Evolutionary conservation across 1,140 invertebrate species (phyloP), one percentile per base, ranked within the genome.

Genomic region (Pseudoatta argentina): DNA sequence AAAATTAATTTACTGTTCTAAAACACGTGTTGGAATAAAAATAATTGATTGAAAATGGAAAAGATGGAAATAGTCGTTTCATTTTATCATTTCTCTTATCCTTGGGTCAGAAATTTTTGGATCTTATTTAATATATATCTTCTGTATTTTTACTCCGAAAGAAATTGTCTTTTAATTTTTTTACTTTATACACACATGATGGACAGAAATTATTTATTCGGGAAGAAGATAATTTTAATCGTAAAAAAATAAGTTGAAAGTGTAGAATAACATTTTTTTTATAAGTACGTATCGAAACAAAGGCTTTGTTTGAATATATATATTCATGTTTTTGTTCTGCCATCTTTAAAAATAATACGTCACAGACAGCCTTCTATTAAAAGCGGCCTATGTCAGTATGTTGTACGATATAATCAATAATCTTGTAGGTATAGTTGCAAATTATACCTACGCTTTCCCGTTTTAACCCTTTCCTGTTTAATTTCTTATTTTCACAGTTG

Each of bases 331-430:
- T 61, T 44, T 48, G 24, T 48, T 75, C 27, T 48, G n/a, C 27
- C 14, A 12, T 21, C 16, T 61, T 61, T 73, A 75, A 73, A 75
- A 83, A 75, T 83, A 63, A 44, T 75, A 83, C 79, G 18, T 83
- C 55, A 73, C 16, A 30, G 55, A 24, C 39, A n/a, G 44, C 69
- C 39, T 83, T 83, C 79, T 55, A 75, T 82, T 57, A 82, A 73
- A 73, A 72, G 79, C 24, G 34, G 44, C 39, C n/a, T 16, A 7
- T 66, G 21, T 85, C 34, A 76, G 16, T 55, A 57, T 10, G 18
- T 51, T 34, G 34, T 0, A 76, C 30, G 21, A 59, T 76, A 79
- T 57, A 66, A 86, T 86, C 61, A 48, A 86, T 86, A 64, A 79
- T 21, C n/a, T 30, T 76, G 21, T 44, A 10, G 8, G 39, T 77